Evolutionary conservation across 2,888 invertebrate genomes (phyloP), one percentile per base, ranked within the genome.

Genomic region (Operophtera brumata): DNA sequence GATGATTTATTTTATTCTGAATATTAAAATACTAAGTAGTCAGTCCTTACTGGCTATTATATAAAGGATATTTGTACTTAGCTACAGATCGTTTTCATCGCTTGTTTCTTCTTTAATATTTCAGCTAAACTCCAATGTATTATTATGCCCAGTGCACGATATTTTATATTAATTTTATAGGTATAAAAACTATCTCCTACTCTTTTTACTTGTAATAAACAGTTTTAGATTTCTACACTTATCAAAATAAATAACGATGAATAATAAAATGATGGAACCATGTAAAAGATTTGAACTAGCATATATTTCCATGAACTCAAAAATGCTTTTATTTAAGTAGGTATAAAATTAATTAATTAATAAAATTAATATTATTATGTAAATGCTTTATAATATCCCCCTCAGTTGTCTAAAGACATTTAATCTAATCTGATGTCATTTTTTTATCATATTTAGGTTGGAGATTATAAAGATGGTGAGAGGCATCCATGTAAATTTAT

Each of bases 1-100:
- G 50, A 47, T 47, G 54, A 56, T 61, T 49, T 57, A 55, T 54
- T 39, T 42, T 37, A 37, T 46, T 26, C 30, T 11, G 11, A n/a
- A n/a, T 7, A 39, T 43, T 39, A 26, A n/a, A n/a, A n/a, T 47
- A 57, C 43, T 51, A 30, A 30, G 9, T 9, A 34, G 48, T n/a
- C n/a, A n/a, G n/a, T n/a, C 30, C 47, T 40, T 43, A 46, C 46
- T 25, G 32, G 5, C n/a, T 32, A 41, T 46, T 28, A 30, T 32
- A 40, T 54, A 47, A 20, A 20, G 54, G 47, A 40, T 48, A 47
- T 56, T 54, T 35, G 35, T 44, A 50, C 55, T 41, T 50, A 42
- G 11, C n/a, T 36, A 34, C n/a, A 5, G 7, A 36, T 12, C 8
- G 11, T 3, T 34, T 11, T 34, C 0, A 30, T 30, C 8, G 8